Evolutionary conservation across 2,113 vertebrate genomes (phyloP).

Genomic region (Phrynosoma blainvillii): DNA sequence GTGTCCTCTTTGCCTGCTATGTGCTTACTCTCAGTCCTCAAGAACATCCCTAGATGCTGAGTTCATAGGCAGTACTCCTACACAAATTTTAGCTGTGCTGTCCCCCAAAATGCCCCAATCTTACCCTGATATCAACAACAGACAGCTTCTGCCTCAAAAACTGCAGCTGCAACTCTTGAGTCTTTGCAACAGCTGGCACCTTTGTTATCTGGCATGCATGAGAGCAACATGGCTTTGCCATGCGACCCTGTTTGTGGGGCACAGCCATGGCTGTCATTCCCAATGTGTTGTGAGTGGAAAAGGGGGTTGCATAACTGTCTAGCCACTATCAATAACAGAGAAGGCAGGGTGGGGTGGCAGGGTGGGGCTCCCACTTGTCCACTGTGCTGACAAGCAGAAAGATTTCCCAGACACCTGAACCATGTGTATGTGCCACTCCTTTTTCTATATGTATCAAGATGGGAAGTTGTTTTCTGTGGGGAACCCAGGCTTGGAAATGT

Average conservation of each 20-base stretch:
- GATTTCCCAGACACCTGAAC: background rate
- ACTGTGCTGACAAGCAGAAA: background rate
- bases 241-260: background rate
- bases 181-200: background rate
- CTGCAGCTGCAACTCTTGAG: background rate
- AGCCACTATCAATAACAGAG: background rate
- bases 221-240: background rate
- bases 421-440: background rate
- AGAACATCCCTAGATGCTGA: background rate
- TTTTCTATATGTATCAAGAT: background rate
- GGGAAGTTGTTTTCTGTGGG: background rate
- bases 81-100: too few species aligned
- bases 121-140: background rate
- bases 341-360: background rate
- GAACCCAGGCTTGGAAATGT: background rate
- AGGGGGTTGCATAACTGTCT: background rate
- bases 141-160: background rate
- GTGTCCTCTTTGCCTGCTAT: too few species aligned
- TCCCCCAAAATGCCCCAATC: background rate
- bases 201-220: background rate
- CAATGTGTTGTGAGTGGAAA: background rate
- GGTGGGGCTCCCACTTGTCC: background rate
- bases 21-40: too few species aligned
- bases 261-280: background rate
- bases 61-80: background rate